A percentile compares a stretch with the other conserved stretches of the same genome.
Evolutionary conservation across 2,113 vertebrate species (phyloP).

Genomic region (Tychaedon coryphoeus): DNA sequence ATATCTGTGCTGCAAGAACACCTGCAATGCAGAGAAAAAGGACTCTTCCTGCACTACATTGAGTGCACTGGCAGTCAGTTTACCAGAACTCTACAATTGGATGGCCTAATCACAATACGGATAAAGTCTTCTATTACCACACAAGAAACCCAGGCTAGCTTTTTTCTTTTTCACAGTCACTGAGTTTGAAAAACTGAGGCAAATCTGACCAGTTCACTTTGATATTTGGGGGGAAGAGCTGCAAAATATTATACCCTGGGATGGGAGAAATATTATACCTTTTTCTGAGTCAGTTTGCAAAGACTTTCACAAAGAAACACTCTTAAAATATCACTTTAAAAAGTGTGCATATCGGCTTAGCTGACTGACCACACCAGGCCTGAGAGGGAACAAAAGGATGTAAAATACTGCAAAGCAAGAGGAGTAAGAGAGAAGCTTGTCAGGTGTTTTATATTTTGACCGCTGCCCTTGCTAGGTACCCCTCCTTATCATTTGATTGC

Average conservation of each 20-base stretch:
- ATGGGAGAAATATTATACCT: neutral
- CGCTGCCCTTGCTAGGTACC: neutral
- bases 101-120: neutral
- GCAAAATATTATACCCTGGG: neutral
- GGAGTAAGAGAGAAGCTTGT: neutral
- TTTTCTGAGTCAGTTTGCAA: neutral
- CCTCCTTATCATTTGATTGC: neutral
- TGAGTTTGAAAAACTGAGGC: neutral
- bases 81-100: neutral
- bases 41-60: neutral
- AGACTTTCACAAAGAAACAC: neutral
- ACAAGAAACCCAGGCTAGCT: neutral
- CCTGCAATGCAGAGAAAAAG: neutral
- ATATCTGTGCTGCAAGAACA: neutral
- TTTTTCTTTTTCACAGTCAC: neutral
- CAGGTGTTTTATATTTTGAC: neutral
- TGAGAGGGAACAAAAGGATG: neutral
- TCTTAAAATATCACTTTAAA: neutral
- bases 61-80: neutral
- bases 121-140: neutral
- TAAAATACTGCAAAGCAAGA: neutral
- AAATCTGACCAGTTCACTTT: neutral
- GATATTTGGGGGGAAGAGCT: neutral
- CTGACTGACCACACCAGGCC: neutral
- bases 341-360: neutral